Evolutionary conservation across 2,888 invertebrate species (phyloP).

Genomic region (Chironomus riparius): DNA sequence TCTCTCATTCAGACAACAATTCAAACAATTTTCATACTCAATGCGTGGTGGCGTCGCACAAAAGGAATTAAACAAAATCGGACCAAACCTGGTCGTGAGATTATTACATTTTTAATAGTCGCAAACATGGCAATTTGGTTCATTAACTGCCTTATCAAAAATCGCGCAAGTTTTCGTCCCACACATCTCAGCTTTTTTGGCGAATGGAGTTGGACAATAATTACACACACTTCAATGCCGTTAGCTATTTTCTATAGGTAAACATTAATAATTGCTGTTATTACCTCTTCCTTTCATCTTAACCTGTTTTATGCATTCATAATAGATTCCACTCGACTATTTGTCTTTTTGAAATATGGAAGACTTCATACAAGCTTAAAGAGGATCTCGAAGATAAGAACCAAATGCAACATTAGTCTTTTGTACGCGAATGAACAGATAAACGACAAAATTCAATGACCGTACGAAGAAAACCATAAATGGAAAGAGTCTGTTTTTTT

Average conservation of each 20-base stretch:
- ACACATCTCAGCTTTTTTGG: constrained; percentile 76
- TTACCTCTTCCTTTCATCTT: not conserved
- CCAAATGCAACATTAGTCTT: not conserved
- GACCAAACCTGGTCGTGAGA: constrained; percentile 72
- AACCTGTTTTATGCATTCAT: too few species aligned
- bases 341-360: constrained; percentile 89
- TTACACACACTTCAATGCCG: constrained; percentile 82
- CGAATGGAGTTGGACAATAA: constrained; percentile 84
- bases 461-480: too few species aligned
- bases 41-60: constrained; percentile 66
- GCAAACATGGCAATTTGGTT: constrained; percentile 81
- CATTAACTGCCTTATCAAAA: constrained; percentile 75
- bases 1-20: constrained; percentile 62
- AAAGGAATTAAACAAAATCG: constrained; percentile 59
- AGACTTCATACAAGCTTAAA: constrained; percentile 73
- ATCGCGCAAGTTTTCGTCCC: constrained; percentile 71
- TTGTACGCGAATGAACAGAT: too few species aligned
- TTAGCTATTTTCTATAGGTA: constrained; percentile 70
- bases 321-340: constrained; percentile 78
- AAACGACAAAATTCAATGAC: too few species aligned
- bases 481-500: too few species aligned
- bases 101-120: constrained; percentile 74
- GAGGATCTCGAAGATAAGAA: constrained; percentile 14
- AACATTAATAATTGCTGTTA: not conserved
- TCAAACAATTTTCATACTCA: constrained; percentile 62